Conservation (phyloP, 2,888 invertebrate genomes). For the Pyralis farinalis region DNA sequence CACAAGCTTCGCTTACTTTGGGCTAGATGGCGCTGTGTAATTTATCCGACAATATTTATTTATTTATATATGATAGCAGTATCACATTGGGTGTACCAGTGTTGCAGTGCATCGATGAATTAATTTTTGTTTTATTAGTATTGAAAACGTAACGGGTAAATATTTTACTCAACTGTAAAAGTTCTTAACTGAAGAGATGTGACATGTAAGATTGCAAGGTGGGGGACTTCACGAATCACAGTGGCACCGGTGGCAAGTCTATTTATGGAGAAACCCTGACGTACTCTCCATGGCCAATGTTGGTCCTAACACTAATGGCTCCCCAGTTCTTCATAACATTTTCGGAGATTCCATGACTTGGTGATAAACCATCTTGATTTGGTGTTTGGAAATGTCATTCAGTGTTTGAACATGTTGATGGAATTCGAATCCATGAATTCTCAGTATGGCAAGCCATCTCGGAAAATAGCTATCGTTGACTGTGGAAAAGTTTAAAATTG, state of each 20-base stretch:
- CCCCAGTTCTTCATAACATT: conserved; percentile 97
- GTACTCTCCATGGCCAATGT: conserved; percentile 98
- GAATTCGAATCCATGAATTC: conserved; percentile 88
- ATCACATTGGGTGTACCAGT: too few species aligned
- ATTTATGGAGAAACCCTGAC: conserved; percentile 96
- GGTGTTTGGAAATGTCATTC: conserved; percentile 92
- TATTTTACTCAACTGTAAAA: too few species aligned
- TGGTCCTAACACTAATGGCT: conserved; percentile 95
- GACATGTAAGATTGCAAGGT: too few species aligned
- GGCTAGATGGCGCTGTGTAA: too few species aligned
- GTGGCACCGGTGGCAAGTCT: conserved; percentile 97
- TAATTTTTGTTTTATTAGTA: too few species aligned
- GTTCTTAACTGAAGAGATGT: too few species aligned
- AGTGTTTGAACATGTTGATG: conserved; percentile 94
- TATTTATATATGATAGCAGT: too few species aligned
- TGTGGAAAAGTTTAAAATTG: conserved; percentile 86
- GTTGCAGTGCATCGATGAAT: too few species aligned
- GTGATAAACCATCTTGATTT: conserved; percentile 95
- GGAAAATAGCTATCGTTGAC: conserved; percentile 87
- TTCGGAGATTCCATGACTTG: conserved; percentile 93
- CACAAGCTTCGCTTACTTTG: too few species aligned
- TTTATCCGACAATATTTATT: too few species aligned
- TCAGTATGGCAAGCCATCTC: conserved; percentile 90
- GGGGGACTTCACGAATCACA: conserved; percentile 97
- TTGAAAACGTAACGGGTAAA: too few species aligned